These are phyloP conservation scores for Neodiprion lecontei DNA, from an alignment of 1,140 invertebrate genomes.

Conservation along the genomic window DNA sequence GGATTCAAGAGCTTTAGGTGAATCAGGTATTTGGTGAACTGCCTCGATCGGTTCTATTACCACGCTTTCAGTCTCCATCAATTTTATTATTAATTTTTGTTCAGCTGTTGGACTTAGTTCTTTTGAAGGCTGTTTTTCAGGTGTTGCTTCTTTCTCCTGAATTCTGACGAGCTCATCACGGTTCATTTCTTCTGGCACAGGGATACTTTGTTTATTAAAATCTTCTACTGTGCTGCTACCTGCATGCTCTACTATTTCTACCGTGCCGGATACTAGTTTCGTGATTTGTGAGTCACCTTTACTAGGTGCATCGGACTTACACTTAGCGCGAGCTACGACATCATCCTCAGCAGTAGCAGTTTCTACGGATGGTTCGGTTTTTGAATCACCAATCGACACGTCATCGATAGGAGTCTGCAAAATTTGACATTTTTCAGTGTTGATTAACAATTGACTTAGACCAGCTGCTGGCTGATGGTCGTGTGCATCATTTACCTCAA, in stretches of 20 bases:
- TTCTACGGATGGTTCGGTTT: conserved; percentile 27
- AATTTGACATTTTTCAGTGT: conserved; percentile 43
- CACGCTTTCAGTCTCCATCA: background rate
- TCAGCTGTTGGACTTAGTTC: conserved; percentile 12
- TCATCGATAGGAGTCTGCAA: conserved; percentile 44
- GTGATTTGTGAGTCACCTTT: conserved; percentile 45
- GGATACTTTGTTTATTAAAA: conserved; percentile 39
- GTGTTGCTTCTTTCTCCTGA: conserved; percentile 3
- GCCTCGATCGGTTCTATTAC: conserved; percentile 4
- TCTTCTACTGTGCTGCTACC: conserved; percentile 54
- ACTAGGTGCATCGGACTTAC: conserved; percentile 58
- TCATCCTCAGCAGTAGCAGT: conserved; percentile 32
- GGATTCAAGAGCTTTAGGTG: background rate
- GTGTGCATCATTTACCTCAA: conserved; percentile 41
- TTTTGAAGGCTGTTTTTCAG: conserved; percentile 7
- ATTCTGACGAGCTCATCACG: background rate
- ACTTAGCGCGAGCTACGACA: conserved; percentile 44
- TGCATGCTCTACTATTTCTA: conserved; percentile 58
- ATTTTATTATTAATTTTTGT: background rate
- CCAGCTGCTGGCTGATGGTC: conserved; percentile 1
- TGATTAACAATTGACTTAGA: conserved; percentile 38
- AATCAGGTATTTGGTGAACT: background rate
- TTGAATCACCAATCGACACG: conserved; percentile 22
- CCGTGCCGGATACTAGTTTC: conserved; percentile 55
- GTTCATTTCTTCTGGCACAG: conserved; percentile 36